Base-by-base conservation (phyloP, 2,797 vertebrate species). In the Phylloscopus collybita region DNA sequence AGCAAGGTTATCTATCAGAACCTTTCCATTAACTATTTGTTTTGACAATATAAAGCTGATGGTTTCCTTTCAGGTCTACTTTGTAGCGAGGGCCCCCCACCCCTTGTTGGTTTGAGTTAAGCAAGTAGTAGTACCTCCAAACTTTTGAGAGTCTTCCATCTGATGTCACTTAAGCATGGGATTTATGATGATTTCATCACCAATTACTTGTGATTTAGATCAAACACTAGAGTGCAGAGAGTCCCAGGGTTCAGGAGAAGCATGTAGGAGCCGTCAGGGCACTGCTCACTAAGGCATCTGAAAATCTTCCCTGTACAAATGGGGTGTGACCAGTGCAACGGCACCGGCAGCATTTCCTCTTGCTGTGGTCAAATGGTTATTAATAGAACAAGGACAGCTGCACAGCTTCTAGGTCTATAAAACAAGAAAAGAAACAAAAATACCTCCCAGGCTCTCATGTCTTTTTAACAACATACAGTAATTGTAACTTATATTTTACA, bases 191-290 rank as follows among this genome's bases (percentile, higher is more conserved):
- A 50, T 71, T 95, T 62, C 7, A 21, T 90, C 34, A 65, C 36
- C 26, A 67, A 30, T 80, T 70, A 40, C 54, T 85, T 92, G 30
- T 44, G 20, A 53, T 29, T 44, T 74, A 36, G 25, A 65, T 25
- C n/a, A 38, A 67, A 15, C 49, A 57, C 13, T 23, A 4, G 16
- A 81, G 30, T 47, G 8, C 54, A 72, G 32, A 71, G 72, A 7
- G 19, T 78, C 53, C 36, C 12, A 27, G 38, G 36, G 19, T 25
- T 29, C 38, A 73, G 44, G 22, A 75, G 27, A 30, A 30, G 14
- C 54, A 27, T 0, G 0, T 15, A 22, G 25, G n/a, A 81, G 12
- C 36, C 11, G n/a, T 14, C 29, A 54, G 10, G 7, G 42, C 9
- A 29, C 3, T 4, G 59, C 61, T 47, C 11, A 61, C 3, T 22